Evolutionary conservation across 2,888 invertebrate species (phyloP).

Genomic region (Caenorhabditis parvicauda): DNA sequence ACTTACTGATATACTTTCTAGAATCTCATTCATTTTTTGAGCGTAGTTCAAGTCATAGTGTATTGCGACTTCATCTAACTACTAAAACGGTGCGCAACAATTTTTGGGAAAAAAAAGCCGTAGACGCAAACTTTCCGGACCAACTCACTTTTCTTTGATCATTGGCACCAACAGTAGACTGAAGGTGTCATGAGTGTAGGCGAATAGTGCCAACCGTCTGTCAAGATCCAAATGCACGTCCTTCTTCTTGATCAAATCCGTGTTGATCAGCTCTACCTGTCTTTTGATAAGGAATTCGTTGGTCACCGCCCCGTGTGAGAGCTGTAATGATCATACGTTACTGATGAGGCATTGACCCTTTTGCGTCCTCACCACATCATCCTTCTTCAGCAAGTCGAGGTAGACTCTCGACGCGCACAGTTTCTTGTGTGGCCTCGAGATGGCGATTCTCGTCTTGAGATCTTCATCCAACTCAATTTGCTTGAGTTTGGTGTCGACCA

Average conservation of each 20-base stretch:
- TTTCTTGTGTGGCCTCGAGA: conserved; percentile 79
- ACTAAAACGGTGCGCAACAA: too few relatives aligned
- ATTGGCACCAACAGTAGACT: conserved; percentile 90
- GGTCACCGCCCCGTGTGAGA: conserved; percentile 60
- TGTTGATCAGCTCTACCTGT: conserved; percentile 42
- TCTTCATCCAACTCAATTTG: conserved; percentile 89
- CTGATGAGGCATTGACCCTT: neutral
- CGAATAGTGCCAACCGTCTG: conserved; percentile 82
- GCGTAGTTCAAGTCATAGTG: too few relatives aligned
- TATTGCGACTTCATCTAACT: too few relatives aligned
- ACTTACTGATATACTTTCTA: too few relatives aligned
- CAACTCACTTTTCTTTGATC: conserved; percentile 81
- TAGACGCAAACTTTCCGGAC: neutral
- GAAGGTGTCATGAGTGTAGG: conserved; percentile 91
- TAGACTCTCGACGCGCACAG: conserved; percentile 66
- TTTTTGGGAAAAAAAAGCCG: too few relatives aligned
- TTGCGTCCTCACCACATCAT: conserved; percentile 56
- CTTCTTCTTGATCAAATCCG: conserved; percentile 31
- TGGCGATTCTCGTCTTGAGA: conserved; percentile 82
- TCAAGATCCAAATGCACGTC: conserved; percentile 69
- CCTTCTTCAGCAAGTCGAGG: conserved; percentile 59
- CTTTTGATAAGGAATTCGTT: conserved; percentile 59
- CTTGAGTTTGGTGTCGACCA: conserved; percentile 87
- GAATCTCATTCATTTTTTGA: too few relatives aligned
- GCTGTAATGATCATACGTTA: conserved; percentile 34